Conservation (phyloP, 2,888 invertebrate species). For the Helicoverpa assulta region DNA sequence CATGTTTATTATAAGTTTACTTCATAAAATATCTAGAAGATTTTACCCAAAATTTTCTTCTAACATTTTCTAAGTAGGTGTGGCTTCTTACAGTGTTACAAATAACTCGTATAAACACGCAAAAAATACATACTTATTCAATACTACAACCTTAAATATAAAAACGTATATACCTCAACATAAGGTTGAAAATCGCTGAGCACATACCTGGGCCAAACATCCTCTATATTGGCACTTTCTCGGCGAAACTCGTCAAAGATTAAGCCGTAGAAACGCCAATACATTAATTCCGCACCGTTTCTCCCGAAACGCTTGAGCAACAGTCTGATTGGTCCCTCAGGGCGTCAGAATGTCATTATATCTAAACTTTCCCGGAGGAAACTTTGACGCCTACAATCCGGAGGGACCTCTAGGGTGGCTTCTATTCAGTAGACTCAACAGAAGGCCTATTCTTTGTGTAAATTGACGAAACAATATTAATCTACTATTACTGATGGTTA, state of each 20-base stretch:
- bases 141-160: not conserved
- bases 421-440: slow-evolving; percentile 7
- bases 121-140: not conserved
- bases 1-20: too few relatives aligned
- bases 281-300: slow-evolving; percentile 53
- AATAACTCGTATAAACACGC: too few relatives aligned
- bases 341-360: slow-evolving; percentile 58
- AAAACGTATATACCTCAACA: not conserved
- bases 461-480: not conserved
- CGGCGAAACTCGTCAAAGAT: slow-evolving; percentile 56
- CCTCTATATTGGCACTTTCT: slow-evolving; percentile 8
- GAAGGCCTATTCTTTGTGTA: slow-evolving; percentile 27
- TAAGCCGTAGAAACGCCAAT: slow-evolving; percentile 50
- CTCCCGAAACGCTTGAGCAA: slow-evolving; percentile 44
- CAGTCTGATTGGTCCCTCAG: slow-evolving; percentile 51
- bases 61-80: too few relatives aligned
- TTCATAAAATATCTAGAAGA: too few relatives aligned
- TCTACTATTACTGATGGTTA: not conserved
- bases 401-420: slow-evolving; percentile 1
- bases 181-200: slow-evolving; percentile 17
- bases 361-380: slow-evolving; percentile 52
- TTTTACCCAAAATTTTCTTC: too few relatives aligned
- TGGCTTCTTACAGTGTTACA: too few relatives aligned
- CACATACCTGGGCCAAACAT: not conserved
- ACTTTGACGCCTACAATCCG: slow-evolving; percentile 46